Base-by-base conservation (phyloP, 1,140 invertebrate genomes). In the Trichonephila clavata region DNA sequence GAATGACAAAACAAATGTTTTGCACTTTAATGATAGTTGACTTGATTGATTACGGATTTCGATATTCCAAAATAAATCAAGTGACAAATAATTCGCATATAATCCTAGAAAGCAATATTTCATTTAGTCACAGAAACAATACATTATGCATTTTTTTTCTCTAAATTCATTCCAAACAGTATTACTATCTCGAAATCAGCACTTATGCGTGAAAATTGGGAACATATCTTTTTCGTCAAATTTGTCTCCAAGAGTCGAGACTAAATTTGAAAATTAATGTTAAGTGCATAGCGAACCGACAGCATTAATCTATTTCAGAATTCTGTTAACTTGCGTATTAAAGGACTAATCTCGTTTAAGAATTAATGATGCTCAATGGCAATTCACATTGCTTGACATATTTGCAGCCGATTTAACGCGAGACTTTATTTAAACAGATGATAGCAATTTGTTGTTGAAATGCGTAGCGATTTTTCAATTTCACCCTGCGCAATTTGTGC, bases 251-350 rank as follows among this genome's bases (percentile, higher is more conserved):
- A 39, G 24, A 68, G 24, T 50, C 16, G 65, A 68, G 71, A 77
- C 71, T 77, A 77, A 77, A 77, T 77, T 77, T 77, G 71, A 77
- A 77, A 77, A 77, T 77, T 77, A 77, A 77, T 77, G 71, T 77
- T 77, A 39, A 77, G 71, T 77, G 71, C 32, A 77, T 77, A 77
- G 71, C 71, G 32, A 27, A 77, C 16, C 24, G 71, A 77, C 71
- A 77, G 71, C 71, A 77, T 77, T 77, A 77, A 77, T 77, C 71
- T 77, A 77, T 77, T 77, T 77, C 71, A 77, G 32, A 77, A 77
- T 77, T 77, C 71, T 77, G 71, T 77, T 77, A 77, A 77, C 71
- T 77, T 39, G 27, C 65, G 71, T 77, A 77, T 77, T 77, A 77
- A 77, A 77, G 32, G 32, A 77, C 24, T 77, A 77, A 77, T 77